Conservation (phyloP, 30 jellyfish, hydroid and myxozoan species). For the Cassiopea xamachana region DNA sequence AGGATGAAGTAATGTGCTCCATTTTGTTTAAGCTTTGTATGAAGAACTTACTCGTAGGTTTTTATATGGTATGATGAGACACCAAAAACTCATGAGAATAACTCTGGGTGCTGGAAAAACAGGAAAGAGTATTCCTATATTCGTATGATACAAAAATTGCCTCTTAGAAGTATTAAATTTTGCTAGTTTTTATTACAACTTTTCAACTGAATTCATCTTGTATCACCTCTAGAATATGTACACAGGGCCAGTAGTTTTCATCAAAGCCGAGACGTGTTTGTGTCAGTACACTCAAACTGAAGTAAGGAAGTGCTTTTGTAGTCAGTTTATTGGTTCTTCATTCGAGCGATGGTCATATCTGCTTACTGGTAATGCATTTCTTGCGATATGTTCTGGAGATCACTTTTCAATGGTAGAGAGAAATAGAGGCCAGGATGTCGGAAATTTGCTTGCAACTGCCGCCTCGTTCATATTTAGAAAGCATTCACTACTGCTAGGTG, state of each 20-base stretch:
- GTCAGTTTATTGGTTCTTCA: constrained; percentile 20
- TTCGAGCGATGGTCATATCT: constrained; percentile 46
- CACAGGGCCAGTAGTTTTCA: constrained; percentile 29
- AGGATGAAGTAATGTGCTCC: too few relatives aligned
- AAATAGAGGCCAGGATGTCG: constrained; percentile 35
- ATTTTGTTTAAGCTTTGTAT: too few relatives aligned
- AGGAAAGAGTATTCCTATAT: too few relatives aligned
- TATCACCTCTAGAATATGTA: constrained; percentile 19
- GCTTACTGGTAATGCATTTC: neutral
- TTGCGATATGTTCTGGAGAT: constrained; percentile 24
- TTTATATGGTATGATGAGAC: too few relatives aligned
- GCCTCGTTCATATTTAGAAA: constrained; percentile 28
- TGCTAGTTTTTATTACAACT: neutral
- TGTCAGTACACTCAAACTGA: neutral
- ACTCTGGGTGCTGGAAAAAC: too few relatives aligned
- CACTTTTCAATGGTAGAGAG: constrained; percentile 41
- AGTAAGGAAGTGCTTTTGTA: constrained; percentile 3
- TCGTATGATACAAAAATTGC: neutral
- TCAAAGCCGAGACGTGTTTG: constrained; percentile 30
- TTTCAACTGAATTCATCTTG: neutral
- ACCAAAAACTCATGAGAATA: too few relatives aligned
- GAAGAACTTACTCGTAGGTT: too few relatives aligned
- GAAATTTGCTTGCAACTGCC: constrained; percentile 19
- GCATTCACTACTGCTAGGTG: neutral
- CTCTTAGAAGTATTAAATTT: neutral